Evolutionary conservation across 2,888 invertebrate species (phyloP).

Genomic region (Artemia sinica): DNA sequence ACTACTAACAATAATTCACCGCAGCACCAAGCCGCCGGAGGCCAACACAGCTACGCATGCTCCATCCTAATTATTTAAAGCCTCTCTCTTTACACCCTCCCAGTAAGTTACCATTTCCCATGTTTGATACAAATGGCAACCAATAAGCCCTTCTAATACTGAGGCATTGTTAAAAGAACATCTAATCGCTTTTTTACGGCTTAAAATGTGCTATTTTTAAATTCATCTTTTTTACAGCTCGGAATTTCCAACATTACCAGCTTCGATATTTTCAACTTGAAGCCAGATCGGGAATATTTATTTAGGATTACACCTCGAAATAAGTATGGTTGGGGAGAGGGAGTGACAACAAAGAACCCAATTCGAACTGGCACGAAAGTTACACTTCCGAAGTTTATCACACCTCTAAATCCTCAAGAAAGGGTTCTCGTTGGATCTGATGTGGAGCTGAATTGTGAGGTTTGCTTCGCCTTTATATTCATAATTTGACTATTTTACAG

Average conservation of each 20-base stretch:
- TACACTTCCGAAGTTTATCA: conserved; percentile 56
- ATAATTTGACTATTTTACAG: neutral
- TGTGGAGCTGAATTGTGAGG: conserved; percentile 51
- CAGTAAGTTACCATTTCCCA: too few relatives aligned
- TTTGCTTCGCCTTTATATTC: conserved; percentile 32
- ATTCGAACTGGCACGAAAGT: conserved; percentile 47
- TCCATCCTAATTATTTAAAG: too few relatives aligned
- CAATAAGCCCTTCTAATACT: too few relatives aligned
- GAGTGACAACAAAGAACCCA: conserved; percentile 47
- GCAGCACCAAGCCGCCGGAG: too few relatives aligned
- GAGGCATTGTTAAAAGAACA: too few relatives aligned
- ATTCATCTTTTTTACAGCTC: conserved; percentile 32
- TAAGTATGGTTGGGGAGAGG: conserved; percentile 73
- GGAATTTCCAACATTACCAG: conserved; percentile 60
- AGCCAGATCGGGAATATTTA: conserved; percentile 59
- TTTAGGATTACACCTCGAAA: conserved; percentile 74
- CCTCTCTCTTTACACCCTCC: too few relatives aligned
- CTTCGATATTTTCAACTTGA: conserved; percentile 65
- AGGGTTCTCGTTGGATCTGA: conserved; percentile 52
- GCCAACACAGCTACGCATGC: too few relatives aligned
- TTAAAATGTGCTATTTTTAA: too few relatives aligned
- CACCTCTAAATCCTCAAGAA: conserved; percentile 54
- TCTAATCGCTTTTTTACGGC: too few relatives aligned
- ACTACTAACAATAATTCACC: too few relatives aligned
- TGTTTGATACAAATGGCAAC: too few relatives aligned